phyloP scores from a whole-genome alignment of 2,888 invertebrate genomes.

The Aquatica leii region DNA sequence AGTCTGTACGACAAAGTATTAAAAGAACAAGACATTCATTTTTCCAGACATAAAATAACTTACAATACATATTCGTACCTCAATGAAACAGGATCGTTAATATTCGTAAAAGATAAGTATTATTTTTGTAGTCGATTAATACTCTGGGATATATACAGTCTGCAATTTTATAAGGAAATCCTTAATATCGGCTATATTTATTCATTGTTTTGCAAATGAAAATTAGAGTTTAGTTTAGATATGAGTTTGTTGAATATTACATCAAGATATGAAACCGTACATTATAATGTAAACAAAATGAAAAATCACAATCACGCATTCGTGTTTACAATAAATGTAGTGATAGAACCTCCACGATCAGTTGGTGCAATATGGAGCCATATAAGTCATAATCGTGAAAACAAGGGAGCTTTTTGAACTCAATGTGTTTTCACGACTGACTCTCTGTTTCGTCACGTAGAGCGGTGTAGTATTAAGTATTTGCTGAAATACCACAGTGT shows the following conservation, averaged over 20 bases:
- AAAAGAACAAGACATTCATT: slow-evolving; percentile 4
- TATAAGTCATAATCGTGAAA: slow-evolving; percentile 41
- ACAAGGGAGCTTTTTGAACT: slow-evolving; percentile 37
- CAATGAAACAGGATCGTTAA: slow-evolving; percentile 23
- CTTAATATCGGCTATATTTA: neutral
- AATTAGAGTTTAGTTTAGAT: slow-evolving; percentile 11
- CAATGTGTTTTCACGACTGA: slow-evolving; percentile 40
- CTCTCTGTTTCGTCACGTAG: slow-evolving; percentile 44
- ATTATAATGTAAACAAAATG: slow-evolving; percentile 42
- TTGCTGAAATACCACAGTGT: slow-evolving; percentile 44
- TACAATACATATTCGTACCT: slow-evolving; percentile 16
- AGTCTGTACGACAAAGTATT: neutral
- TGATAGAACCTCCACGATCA: slow-evolving; percentile 38
- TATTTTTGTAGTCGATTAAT: slow-evolving; percentile 26
- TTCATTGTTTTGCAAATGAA: too few species aligned
- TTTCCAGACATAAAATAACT: slow-evolving; percentile 13
- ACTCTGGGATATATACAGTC: slow-evolving; percentile 10
- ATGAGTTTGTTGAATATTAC: slow-evolving; percentile 35
- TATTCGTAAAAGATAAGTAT: slow-evolving; percentile 23
- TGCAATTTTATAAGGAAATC: slow-evolving; percentile 7
- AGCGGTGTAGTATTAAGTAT: slow-evolving; percentile 42
- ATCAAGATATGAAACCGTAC: slow-evolving; percentile 42
- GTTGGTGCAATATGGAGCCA: slow-evolving; percentile 38
- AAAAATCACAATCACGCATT: slow-evolving; percentile 45
- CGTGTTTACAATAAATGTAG: slow-evolving; percentile 43